Conservation (phyloP, 2,888 invertebrate genomes). For the Ectemnius continuus region DNA sequence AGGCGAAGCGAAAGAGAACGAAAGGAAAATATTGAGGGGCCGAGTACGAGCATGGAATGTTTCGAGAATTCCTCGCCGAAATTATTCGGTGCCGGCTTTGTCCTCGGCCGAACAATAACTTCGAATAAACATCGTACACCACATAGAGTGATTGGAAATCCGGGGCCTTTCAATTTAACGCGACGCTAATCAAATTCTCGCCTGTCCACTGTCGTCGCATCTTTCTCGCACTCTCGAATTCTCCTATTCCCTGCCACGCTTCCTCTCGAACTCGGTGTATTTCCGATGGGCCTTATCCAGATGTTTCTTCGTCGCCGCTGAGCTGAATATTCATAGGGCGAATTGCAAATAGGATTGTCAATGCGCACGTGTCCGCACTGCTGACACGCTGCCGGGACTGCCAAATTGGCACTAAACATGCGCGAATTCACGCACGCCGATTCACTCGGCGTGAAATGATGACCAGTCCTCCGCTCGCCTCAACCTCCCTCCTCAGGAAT, state of each 20-base stretch:
- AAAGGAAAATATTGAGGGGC: background rate
- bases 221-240: background rate
- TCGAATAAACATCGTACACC: background rate
- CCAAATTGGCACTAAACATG: constrained; percentile 5
- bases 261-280: background rate
- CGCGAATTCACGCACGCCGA: background rate
- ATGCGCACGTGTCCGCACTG: background rate
- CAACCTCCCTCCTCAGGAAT: no score
- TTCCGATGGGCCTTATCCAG: background rate
- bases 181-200: background rate
- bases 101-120: constrained; percentile 8
- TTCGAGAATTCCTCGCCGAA: background rate
- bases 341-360: background rate
- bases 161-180: background rate
- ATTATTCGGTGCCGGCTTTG: constrained; percentile 5
- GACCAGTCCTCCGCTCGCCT: no score
- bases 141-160: background rate
- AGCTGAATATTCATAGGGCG: background rate
- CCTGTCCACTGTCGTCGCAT: background rate
- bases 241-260: background rate
- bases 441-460: no score
- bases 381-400: background rate
- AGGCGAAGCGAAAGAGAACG: background rate
- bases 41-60: background rate
- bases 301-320: background rate